A percentile compares a stretch with the other conserved stretches of the same genome.
Evolutionary conservation across 2,797 vertebrate species (phyloP).

Genomic region (Poeciliopsis infans): DNA sequence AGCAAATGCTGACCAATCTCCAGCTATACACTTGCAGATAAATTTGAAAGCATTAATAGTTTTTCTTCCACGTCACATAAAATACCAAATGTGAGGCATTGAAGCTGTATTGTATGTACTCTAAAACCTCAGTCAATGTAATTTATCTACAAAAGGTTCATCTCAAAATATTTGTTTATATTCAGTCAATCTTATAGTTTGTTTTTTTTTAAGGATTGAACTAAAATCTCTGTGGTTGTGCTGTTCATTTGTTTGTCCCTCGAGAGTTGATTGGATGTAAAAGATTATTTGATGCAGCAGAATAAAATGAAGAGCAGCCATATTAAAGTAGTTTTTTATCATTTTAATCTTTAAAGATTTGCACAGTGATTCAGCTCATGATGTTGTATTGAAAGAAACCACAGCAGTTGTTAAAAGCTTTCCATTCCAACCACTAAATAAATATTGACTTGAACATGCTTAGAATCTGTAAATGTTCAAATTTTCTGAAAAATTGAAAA

Average conservation of each 20-base stretch:
- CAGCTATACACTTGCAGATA: neutral
- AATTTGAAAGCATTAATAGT: neutral
- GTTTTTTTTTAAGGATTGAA: constrained; percentile 6
- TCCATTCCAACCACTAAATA: constrained; percentile 39
- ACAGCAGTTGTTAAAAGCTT: constrained; percentile 45
- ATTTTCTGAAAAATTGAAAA: neutral
- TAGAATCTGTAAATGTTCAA: constrained; percentile 7
- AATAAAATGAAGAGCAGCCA: constrained; percentile 40
- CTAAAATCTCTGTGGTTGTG: constrained; percentile 31
- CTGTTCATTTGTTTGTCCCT: constrained; percentile 19
- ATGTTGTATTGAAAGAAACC: constrained; percentile 26
- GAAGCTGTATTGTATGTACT: neutral
- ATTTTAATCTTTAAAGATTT: constrained; percentile 37
- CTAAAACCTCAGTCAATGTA: neutral
- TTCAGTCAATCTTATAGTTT: constrained; percentile 5
- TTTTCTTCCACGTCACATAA: neutral
- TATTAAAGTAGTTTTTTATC: constrained; percentile 33
- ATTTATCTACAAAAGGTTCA: neutral
- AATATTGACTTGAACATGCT: constrained; percentile 44
- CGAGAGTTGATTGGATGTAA: constrained; percentile 29
- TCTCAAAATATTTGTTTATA: constrained; percentile 16
- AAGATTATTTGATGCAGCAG: constrained; percentile 35
- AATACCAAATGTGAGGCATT: neutral
- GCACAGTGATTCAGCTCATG: constrained; percentile 16
- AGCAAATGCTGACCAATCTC: neutral